Evolutionary conservation across 2,797 vertebrate species (phyloP), one percentile per base, ranked within the genome.

Genomic region (Mionectes olivaceus): DNA sequence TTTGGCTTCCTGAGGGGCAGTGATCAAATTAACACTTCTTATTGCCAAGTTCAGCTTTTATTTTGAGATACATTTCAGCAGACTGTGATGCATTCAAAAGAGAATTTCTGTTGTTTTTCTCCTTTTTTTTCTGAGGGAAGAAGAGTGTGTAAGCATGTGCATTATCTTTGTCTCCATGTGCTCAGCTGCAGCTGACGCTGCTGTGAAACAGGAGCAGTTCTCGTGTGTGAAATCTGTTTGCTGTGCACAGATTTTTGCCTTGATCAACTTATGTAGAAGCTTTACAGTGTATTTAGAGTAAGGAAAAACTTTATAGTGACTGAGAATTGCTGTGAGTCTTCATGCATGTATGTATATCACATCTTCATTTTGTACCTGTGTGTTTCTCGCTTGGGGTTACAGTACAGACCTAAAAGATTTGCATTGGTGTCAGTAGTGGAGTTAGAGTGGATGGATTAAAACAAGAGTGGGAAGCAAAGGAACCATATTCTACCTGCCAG

Each of bases 141-240:
- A 28, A 4, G 30, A 0, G 0, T 43, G 11, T 9, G 11, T 25
- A 39, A 7, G 32, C 0, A 0, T 53, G 11, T 9, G 12, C 30
- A 1, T 68, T 41, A 56, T 28, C 73, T 83, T 46, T 70, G 56
- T 90, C 37, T 76, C 67, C 22, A 0, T 47, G 47, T 53, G 77
- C 41, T 73, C 5, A 18, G 41, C 47, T 73, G 44, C 69, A 53
- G 71, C 75, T 43, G 67, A 12, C 41, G 3, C 16, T 79, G 50
- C 77, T 23, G 35, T 6, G 49, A 23, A 57, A 28, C 41, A 27
- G 68, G 56, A 79, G 44, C 41, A 9, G 24, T 17, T 46, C 61
- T 75, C 11, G 0, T 0, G 3, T 32, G 65, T 55, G 59, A 70
- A 73, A 70, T 21, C 43, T 11, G 7, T 4, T n/a, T 50, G 67